Conservation (phyloP, 2,113 vertebrate genomes). For the Gnathonemus longibarbis region DNA sequence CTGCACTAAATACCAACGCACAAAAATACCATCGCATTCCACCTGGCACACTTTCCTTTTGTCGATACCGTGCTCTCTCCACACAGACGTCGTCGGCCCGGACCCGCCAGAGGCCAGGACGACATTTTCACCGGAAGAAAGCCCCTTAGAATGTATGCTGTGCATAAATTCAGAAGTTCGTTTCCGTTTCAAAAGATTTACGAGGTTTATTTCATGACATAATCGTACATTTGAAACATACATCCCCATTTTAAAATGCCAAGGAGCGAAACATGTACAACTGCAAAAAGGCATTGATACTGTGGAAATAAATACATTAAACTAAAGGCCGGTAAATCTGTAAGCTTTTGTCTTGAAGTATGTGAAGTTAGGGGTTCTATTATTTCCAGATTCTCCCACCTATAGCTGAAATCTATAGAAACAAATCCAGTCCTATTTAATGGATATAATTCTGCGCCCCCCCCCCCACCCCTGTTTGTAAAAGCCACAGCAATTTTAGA, state of each 20-base stretch:
- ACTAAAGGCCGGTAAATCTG: neutral
- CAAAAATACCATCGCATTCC: neutral
- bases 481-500: neutral
- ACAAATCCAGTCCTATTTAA: neutral
- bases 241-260: neutral
- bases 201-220: neutral
- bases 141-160: neutral
- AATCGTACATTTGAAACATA: neutral
- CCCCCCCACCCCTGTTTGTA: neutral
- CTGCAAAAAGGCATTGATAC: neutral
- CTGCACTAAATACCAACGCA: neutral
- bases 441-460: neutral
- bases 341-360: neutral
- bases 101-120: neutral
- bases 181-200: neutral
- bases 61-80: neutral
- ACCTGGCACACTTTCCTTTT: neutral
- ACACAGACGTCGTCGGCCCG: neutral
- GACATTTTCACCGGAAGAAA: neutral
- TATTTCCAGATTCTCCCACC: neutral
- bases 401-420: neutral
- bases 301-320: neutral
- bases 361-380: neutral
- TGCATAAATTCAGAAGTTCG: neutral
- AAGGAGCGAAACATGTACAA: neutral